Base-by-base conservation (phyloP, 2,113 vertebrate species). In the Cebidichthys violaceus region DNA sequence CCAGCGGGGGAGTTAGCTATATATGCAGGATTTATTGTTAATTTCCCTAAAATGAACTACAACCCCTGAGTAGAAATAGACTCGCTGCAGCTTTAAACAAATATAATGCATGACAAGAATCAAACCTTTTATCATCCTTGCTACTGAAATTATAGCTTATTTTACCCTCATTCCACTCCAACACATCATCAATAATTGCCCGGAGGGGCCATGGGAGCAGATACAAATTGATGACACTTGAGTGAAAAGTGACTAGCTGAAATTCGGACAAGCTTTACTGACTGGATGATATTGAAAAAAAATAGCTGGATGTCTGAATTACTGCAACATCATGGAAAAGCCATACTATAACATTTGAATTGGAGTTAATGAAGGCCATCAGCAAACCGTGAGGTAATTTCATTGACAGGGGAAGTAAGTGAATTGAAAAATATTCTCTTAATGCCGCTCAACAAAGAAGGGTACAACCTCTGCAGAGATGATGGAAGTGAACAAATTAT, bases 181-280 rank as follows among this genome's bases (percentile, higher is more conserved):
- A 73, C 82, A 79, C 59, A 41, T 75, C 18, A n/a, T 88, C 88
- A 87, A 90, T 94, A 93, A 86, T 54, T 69, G 60, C 47, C 85
- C 31, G 17, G 33, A 41, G 86, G 87, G 79, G 43, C 50, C 31
- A 66, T 82, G 62, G 84, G 82, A 70, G 68, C 69, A 27, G 9
- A 33, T 33, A 59, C 20, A 82, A 83, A 81, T 61, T 86, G 70
- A 89, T 83, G 85, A 90, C 61, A 67, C 77, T 65, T 70, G 68
- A 88, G 77, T 71, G 74, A 75, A 83, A 87, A 81, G 62, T 22
- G 74, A 72, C 73, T 29, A 10, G 62, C 69, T 73, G 77, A 87
- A 90, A 93, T 90, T 59, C 52, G 85, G 92, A 93, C 91, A 88
- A 86, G 70, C 39, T 45, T 24, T 88, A 93, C 88, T 86, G 88